These are phyloP conservation scores for Aromia moschata DNA, from an alignment of 2,888 invertebrate species.

Conservation along the genomic window DNA sequence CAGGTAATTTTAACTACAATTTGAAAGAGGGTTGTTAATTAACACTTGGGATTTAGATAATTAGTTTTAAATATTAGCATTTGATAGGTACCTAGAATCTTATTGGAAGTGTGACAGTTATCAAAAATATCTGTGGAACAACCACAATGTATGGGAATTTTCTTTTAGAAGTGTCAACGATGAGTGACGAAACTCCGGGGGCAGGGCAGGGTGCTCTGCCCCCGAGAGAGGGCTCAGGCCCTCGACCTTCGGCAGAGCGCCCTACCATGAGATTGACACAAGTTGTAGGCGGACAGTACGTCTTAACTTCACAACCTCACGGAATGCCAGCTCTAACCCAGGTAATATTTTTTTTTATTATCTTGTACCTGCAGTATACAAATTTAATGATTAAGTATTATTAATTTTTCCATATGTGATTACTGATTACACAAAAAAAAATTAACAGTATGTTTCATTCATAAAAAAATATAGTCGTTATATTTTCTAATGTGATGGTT, in stretches of 20 bases:
- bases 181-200: constrained; percentile 65
- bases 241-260: constrained; percentile 56
- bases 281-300: constrained; percentile 61
- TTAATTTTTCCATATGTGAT: too few relatives aligned
- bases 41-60: too few relatives aligned
- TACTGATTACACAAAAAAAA: too few relatives aligned
- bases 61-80: too few relatives aligned
- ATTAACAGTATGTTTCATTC: too few relatives aligned
- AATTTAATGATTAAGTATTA: too few relatives aligned
- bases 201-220: constrained; percentile 63
- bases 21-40: too few relatives aligned
- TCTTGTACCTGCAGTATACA: too few relatives aligned
- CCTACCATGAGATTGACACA: constrained; percentile 60
- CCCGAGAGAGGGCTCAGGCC: constrained; percentile 59
- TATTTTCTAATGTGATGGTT: too few relatives aligned
- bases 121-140: background rate
- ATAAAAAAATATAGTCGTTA: too few relatives aligned
- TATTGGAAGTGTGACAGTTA: background rate
- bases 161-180: constrained; percentile 56
- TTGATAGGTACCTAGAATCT: too few relatives aligned
- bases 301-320: constrained; percentile 57
- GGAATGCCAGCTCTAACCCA: constrained; percentile 66
- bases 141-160: constrained; percentile 16
- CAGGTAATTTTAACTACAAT: too few relatives aligned
- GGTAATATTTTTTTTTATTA: constrained; percentile 51